Evolutionary conservation across 1,140 invertebrate genomes (phyloP).

Genomic region (Nymphalis io): DNA sequence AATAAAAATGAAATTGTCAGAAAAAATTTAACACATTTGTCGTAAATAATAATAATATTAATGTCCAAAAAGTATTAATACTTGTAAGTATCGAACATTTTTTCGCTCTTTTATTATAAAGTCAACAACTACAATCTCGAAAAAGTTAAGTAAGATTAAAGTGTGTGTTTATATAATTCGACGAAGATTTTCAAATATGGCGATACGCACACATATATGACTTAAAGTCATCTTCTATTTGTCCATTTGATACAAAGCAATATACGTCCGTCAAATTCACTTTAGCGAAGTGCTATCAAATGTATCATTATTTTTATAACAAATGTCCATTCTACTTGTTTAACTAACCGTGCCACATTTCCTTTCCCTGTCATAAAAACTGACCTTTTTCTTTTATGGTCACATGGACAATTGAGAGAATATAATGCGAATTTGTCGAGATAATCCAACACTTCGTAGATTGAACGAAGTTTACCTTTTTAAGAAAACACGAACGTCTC

Average conservation of each 20-base stretch:
- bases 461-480: slow-evolving; percentile 68
- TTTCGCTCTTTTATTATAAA: too few relatives aligned
- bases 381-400: slow-evolving; percentile 69
- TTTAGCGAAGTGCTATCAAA: slow-evolving; percentile 41
- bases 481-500: slow-evolving; percentile 55
- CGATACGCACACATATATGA: not conserved
- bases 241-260: slow-evolving; percentile 22
- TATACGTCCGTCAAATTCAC: slow-evolving; percentile 38
- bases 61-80: too few relatives aligned
- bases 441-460: slow-evolving; percentile 67
- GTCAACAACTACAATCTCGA: not conserved
- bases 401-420: slow-evolving; percentile 58
- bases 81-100: too few relatives aligned
- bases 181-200: not conserved
- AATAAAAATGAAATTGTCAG: too few relatives aligned
- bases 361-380: slow-evolving; percentile 59
- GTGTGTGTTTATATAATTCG: not conserved
- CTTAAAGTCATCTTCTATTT: slow-evolving; percentile 27
- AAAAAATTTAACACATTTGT: too few relatives aligned
- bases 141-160: not conserved
- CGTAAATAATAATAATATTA: too few relatives aligned
- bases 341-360: slow-evolving; percentile 70
- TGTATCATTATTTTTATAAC: slow-evolving; percentile 60
- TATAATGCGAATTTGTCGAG: slow-evolving; percentile 71
- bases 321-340: slow-evolving; percentile 68